Evolutionary conservation across 2,888 invertebrate genomes (phyloP).

Genomic region (Chironomus riparius): DNA sequence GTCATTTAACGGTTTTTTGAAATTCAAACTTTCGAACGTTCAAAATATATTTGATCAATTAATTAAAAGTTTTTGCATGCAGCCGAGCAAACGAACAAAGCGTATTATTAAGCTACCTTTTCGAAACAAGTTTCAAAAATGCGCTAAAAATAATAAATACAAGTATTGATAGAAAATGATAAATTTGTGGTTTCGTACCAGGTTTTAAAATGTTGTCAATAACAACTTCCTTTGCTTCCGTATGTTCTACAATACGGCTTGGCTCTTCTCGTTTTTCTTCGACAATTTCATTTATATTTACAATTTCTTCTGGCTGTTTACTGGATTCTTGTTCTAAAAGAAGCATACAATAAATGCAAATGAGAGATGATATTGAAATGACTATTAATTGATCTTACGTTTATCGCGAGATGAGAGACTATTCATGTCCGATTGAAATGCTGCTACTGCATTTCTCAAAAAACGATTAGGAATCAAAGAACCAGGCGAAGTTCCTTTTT

Average conservation of each 20-base stretch:
- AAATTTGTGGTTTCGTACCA: background rate
- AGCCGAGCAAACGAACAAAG: too few species aligned
- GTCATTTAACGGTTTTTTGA: too few species aligned
- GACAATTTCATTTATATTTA: background rate
- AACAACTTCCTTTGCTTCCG: conserved; percentile 22
- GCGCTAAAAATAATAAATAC: too few species aligned
- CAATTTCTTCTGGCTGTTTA: background rate
- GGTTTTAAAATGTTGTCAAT: background rate
- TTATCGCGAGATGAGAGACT: conserved; percentile 52
- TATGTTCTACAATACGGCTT: too few species aligned
- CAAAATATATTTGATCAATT: too few species aligned
- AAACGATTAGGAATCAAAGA: conserved; percentile 89
- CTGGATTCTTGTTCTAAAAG: background rate
- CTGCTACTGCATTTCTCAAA: conserved; percentile 76
- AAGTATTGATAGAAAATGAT: too few species aligned
- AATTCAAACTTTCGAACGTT: too few species aligned
- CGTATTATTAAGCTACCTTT: too few species aligned
- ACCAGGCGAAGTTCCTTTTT: conserved; percentile 85
- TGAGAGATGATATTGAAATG: background rate
- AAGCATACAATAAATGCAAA: background rate
- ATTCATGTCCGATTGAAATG: conserved; percentile 86
- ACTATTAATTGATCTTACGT: background rate
- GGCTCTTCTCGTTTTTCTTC: background rate
- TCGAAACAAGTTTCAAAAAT: too few species aligned
- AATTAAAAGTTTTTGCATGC: too few species aligned